These are phyloP conservation scores for Sebastes itinus DNA, from an alignment of 2,797 vertebrate genomes.

Conservation along the genomic window DNA sequence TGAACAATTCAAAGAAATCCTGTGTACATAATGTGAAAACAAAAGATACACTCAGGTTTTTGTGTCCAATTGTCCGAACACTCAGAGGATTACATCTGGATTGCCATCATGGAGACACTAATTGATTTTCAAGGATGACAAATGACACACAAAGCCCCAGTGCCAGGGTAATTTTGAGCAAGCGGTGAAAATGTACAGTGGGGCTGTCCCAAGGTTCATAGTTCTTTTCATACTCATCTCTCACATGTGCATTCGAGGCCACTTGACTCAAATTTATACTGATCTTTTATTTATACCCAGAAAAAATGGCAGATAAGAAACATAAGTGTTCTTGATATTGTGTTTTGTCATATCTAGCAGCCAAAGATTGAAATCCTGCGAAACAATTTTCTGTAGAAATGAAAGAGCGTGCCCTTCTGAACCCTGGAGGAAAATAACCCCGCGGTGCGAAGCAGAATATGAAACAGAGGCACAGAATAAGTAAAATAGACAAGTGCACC, in stretches of 20 bases:
- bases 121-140: constrained; percentile 86
- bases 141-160: constrained; percentile 74
- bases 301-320: constrained; percentile 99
- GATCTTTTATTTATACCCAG: constrained; percentile 99
- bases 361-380: constrained; percentile 99
- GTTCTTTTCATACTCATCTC: constrained; percentile 83
- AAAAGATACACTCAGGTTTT: constrained; percentile 41
- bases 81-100: constrained; percentile 69
- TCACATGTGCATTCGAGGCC: constrained; percentile 82
- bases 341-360: constrained; percentile 98
- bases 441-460: constrained; percentile 90
- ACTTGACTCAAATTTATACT: constrained; percentile 95
- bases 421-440: constrained; percentile 96
- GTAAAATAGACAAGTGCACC: constrained; percentile 94
- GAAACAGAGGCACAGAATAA: constrained; percentile 92
- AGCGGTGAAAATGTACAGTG: constrained; percentile 77
- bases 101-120: constrained; percentile 77
- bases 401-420: constrained; percentile 97
- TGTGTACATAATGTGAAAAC: constrained; percentile 37
- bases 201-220: constrained; percentile 78
- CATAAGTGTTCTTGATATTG: constrained; percentile 99
- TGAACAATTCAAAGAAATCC: constrained; percentile 30
- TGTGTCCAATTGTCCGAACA: constrained; percentile 53
- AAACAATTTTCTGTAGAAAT: constrained; percentile 99
- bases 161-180: constrained; percentile 81